Conservation (phyloP, 2,797 vertebrate species). For the Pseudochromis fuscus region DNA sequence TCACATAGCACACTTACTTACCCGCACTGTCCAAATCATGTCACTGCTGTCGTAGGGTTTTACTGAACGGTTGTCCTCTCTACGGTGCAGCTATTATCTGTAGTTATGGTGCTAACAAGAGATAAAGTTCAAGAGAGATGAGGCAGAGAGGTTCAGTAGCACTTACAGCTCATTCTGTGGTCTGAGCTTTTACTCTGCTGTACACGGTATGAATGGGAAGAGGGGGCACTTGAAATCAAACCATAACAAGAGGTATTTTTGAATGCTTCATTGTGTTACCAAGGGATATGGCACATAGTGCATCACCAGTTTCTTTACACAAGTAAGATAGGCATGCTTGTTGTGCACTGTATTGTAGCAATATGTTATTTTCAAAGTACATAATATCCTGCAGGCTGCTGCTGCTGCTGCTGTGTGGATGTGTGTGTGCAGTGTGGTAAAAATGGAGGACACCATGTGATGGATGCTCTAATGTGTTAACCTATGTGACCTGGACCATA, state of each 20-base stretch:
- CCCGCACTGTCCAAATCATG: conserved; percentile 19
- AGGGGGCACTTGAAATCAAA: conserved; percentile 22
- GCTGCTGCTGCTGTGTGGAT: not conserved
- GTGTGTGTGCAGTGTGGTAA: not conserved
- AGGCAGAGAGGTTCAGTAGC: conserved; percentile 31
- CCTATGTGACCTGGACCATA: conserved; percentile 54
- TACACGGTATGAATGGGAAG: not conserved
- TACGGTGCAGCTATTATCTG: conserved; percentile 31
- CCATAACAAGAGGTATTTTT: not conserved
- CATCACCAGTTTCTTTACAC: not conserved
- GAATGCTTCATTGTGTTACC: not conserved
- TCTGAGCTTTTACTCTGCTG: not conserved
- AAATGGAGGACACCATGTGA: conserved; percentile 14
- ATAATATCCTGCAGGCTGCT: conserved; percentile 20
- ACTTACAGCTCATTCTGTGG: conserved; percentile 29
- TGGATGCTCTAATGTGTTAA: conserved; percentile 46
- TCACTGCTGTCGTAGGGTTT: conserved; percentile 19
- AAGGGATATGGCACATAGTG: conserved; percentile 1
- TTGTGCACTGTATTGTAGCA: not conserved
- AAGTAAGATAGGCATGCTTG: not conserved
- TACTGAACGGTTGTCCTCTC: conserved; percentile 40
- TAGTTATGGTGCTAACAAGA: conserved; percentile 2
- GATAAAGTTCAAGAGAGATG: conserved; percentile 54
- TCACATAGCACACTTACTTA: conserved; percentile 45
- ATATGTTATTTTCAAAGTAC: conserved; percentile 10